A percentile compares a stretch with the other conserved stretches of the same genome.
These are phyloP conservation scores for Acanthosepion pharaonis DNA, from an alignment of 2,888 invertebrate species.

Conservation along the genomic window DNA sequence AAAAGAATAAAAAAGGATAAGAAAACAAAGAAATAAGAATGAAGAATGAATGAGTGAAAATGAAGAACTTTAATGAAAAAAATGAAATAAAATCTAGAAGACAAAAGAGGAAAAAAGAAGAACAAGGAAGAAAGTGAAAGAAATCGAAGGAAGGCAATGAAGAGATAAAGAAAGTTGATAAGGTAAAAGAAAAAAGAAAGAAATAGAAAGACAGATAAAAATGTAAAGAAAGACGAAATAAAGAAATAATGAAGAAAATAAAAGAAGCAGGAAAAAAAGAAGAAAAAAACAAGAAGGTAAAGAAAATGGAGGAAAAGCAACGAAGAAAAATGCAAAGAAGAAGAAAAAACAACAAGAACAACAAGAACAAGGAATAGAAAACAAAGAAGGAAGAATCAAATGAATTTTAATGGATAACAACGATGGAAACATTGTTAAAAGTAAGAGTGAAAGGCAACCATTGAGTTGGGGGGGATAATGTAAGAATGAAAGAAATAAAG, in stretches of 20 bases:
- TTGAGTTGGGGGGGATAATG: background rate
- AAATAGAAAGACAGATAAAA: too few relatives aligned
- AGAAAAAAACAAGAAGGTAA: background rate
- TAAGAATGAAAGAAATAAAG: background rate
- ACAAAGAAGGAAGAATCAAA: background rate
- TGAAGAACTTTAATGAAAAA: too few relatives aligned
- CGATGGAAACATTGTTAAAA: background rate
- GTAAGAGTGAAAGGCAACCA: background rate
- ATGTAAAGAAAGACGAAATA: too few relatives aligned
- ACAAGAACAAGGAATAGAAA: background rate
- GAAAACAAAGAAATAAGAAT: background rate
- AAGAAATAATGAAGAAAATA: background rate
- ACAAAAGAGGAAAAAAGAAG: background rate
- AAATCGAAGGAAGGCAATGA: rapidly evolving
- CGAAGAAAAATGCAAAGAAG: too few relatives aligned
- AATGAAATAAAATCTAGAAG: background rate
- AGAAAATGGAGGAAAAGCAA: too few relatives aligned
- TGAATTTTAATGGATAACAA: background rate
- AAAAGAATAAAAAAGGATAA: background rate
- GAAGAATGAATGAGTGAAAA: background rate
- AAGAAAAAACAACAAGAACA: background rate
- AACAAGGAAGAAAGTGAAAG: too few relatives aligned
- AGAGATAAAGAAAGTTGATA: too few relatives aligned
- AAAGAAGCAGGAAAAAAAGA: background rate
- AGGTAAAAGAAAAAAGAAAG: too few relatives aligned